A percentile compares a stretch with the other conserved stretches of the same genome.
phyloP scores from a whole-genome alignment of 2,113 vertebrate species.

The Seriola aureovittata region DNA sequence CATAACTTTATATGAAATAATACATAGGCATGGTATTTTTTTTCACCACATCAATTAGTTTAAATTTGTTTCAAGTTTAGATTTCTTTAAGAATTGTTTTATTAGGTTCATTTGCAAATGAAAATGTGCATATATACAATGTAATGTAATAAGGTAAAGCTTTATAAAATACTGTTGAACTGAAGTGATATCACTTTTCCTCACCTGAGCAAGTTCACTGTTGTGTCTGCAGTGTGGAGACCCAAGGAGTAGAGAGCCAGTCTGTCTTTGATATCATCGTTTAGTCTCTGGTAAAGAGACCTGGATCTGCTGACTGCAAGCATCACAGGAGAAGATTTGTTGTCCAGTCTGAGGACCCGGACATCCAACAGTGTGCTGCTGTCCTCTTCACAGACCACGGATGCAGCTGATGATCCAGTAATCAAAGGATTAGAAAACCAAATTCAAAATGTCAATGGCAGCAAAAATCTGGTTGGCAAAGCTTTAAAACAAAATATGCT shows the following conservation, averaged over 20 bases:
- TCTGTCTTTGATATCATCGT: conserved; percentile 47
- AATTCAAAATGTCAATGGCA: neutral
- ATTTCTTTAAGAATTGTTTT: neutral
- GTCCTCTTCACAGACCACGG: conserved; percentile 22
- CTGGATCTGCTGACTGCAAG: conserved; percentile 57
- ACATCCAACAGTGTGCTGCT: conserved; percentile 13
- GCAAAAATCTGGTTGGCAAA: neutral
- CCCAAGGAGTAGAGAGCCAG: conserved; percentile 30
- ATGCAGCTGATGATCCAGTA: conserved; percentile 3
- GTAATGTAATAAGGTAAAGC: neutral
- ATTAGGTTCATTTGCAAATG: neutral
- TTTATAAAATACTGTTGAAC: neutral
- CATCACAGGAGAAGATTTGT: conserved; percentile 48
- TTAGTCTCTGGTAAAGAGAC: conserved; percentile 69
- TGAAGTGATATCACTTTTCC: conserved; percentile 51
- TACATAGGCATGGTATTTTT: too few species aligned
- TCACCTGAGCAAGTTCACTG: conserved; percentile 87
- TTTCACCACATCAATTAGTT: too few species aligned
- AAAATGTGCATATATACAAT: neutral
- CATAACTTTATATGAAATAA: too few species aligned
- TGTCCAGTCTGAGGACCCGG: neutral
- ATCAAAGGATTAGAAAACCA: conserved; percentile 6
- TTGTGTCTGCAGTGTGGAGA: conserved; percentile 27
- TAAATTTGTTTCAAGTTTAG: neutral
- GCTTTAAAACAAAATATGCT: neutral